Base-by-base conservation (phyloP, 2,797 vertebrate genomes). In the Lithobates sylvaticus region DNA sequence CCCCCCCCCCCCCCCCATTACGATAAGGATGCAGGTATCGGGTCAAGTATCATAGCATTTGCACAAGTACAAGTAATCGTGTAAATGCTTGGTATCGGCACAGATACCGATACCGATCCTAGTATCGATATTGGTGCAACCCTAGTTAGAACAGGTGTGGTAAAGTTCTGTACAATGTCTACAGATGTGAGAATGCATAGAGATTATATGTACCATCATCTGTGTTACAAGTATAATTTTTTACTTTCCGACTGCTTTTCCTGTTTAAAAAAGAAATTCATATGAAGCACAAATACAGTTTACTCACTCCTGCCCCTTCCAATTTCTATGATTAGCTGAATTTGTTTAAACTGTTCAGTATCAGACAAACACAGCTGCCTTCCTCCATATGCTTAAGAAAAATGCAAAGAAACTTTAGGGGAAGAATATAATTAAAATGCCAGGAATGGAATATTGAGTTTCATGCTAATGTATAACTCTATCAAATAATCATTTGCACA, bases 401-500 rank as follows among this genome's bases (percentile, higher is more conserved):
- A 3, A 6, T 13, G 27, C 81, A 42, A 78, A 78, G 1, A 0
- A 23, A 81, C 5, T 18, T 10, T 3, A 26, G 15, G n/a, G 34
- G 39, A 73, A 75, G 47, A 68, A 13, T 27, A 6, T 44, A 2
- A 85, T 84, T 89, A 89, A 76, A 61, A 87, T 87, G 29, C 61
- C 76, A 82, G 42, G n/a, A 44, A 88, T 73, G 34, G 76, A 89
- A 87, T 36, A 58, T 76, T 27, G 7, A 0, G 0, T 15, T 79
- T 54, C 39, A n/a, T 0, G 44, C 81, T 84, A 79, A 87, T 87
- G 86, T 84, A 75, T 75, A 84, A 75, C 42, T 74, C 83, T 87
- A 84, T 84, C 70, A 79, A 64, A 78, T 68, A 87, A 65, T 87
- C 70, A 27, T 74, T 80, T 74, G 70, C 81, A 67, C 65, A 54